phyloP scores from a whole-genome alignment of 2,113 vertebrate species.

The Empidonax alnorum region DNA sequence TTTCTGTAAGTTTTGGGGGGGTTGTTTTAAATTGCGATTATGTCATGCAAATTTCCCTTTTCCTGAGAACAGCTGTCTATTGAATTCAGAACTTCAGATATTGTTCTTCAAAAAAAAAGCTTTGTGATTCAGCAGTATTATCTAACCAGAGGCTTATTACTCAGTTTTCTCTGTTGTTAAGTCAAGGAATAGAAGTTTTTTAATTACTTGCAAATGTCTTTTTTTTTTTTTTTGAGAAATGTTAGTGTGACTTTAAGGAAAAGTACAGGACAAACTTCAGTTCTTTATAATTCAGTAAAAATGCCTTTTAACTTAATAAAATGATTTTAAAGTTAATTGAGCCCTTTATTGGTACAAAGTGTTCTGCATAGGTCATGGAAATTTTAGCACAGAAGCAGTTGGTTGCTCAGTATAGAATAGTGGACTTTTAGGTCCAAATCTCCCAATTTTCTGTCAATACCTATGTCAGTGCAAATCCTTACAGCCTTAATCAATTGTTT shows the following conservation, averaged over 20 bases:
- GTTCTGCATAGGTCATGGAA: background rate
- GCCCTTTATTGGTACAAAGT: background rate
- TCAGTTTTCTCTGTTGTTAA: constrained; percentile 57
- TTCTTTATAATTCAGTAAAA: constrained; percentile 31
- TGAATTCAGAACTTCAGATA: constrained; percentile 22
- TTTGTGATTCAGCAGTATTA: constrained; percentile 45
- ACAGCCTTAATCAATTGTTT: background rate
- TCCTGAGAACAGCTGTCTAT: background rate
- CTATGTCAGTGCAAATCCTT: background rate
- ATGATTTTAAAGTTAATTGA: constrained; percentile 20
- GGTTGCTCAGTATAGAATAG: background rate
- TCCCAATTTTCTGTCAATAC: background rate
- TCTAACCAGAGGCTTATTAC: constrained; percentile 47
- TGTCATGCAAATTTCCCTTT: constrained; percentile 2
- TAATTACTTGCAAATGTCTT: constrained; percentile 26
- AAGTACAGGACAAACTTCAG: constrained; percentile 19
- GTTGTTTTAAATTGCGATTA: background rate
- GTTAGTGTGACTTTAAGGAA: constrained; percentile 18
- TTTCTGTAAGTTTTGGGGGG: background rate
- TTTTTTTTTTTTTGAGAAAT: background rate
- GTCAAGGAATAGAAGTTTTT: constrained; percentile 29
- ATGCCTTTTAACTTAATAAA: constrained; percentile 38
- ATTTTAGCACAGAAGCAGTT: background rate
- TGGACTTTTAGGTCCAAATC: background rate
- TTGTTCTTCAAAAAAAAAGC: background rate